Conservation (phyloP, 2,113 vertebrate genomes). For the Suncus etruscus region DNA sequence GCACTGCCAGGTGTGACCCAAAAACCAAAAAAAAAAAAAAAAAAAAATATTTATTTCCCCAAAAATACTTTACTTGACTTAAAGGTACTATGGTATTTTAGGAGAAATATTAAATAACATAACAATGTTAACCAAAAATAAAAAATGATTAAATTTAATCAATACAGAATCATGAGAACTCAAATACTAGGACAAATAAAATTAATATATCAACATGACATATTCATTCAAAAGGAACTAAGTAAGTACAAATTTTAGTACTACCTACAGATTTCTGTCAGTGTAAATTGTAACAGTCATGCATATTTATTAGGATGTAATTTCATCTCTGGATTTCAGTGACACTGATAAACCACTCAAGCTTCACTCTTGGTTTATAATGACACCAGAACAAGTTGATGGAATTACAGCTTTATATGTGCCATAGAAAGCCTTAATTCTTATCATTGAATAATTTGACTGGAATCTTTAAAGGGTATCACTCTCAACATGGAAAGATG, state of each 20-base stretch:
- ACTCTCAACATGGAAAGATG: conserved; percentile 18
- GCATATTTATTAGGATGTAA: conserved; percentile 81
- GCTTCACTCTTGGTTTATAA: conserved; percentile 75
- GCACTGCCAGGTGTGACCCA: no score
- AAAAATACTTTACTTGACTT: conserved; percentile 54
- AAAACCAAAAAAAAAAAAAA: no score
- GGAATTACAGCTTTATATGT: conserved; percentile 79
- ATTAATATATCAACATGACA: background rate
- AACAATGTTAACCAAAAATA: conserved; percentile 57
- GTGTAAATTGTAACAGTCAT: conserved; percentile 66
- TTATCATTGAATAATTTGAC: conserved; percentile 58
- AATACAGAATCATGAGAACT: conserved; percentile 4
- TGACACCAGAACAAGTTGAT: conserved; percentile 77
- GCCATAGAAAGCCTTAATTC: conserved; percentile 56
- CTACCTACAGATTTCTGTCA: conserved; percentile 78
- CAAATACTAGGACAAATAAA: conserved; percentile 38
- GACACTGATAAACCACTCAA: conserved; percentile 78
- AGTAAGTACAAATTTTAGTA: conserved; percentile 69
- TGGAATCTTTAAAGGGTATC: conserved; percentile 53
- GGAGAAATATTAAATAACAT: conserved; percentile 42
- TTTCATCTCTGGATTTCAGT: conserved; percentile 81
- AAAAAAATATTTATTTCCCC: conserved; percentile 52
- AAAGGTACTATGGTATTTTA: conserved; percentile 46
- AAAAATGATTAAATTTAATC: conserved; percentile 23
- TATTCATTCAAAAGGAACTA: conserved; percentile 46